phyloP scores from a whole-genome alignment of 1,140 invertebrate genomes.

The Phymorhynchus buccinoides region DNA sequence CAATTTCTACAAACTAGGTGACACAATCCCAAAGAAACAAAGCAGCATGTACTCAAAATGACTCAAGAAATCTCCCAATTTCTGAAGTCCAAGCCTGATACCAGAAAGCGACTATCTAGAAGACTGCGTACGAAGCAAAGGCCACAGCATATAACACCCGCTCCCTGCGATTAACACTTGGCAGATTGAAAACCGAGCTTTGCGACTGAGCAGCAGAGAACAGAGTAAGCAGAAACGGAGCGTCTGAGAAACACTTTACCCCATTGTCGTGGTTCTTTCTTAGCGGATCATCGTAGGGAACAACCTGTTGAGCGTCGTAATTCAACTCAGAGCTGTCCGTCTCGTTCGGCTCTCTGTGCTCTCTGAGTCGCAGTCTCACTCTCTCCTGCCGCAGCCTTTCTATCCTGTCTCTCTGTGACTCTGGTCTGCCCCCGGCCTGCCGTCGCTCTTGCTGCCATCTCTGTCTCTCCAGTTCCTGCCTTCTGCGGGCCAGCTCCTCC shows the following conservation, averaged over 20 bases:
- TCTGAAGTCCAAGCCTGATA: neutral
- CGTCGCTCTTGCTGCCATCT: slow-evolving; percentile 18
- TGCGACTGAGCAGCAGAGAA: neutral
- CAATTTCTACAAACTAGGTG: neutral
- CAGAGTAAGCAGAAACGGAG: slow-evolving; percentile 16
- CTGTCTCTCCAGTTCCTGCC: slow-evolving; percentile 21
- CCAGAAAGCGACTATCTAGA: neutral
- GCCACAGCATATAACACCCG: neutral
- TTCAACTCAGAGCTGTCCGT: neutral
- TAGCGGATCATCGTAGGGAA: neutral
- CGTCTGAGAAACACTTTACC: slow-evolving; percentile 16
- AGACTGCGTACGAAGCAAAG: neutral
- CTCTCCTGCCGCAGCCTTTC: neutral
- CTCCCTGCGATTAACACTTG: neutral
- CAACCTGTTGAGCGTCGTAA: neutral
- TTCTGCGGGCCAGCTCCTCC: slow-evolving; percentile 14
- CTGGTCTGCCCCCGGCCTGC: neutral
- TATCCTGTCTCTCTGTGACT: neutral
- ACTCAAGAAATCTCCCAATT: neutral
- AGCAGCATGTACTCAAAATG: neutral
- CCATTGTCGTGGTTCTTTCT: neutral
- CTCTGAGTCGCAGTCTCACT: neutral
- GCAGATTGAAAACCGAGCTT: neutral
- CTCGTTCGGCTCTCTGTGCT: neutral
- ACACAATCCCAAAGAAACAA: neutral